phyloP scores from a whole-genome alignment of 2,888 invertebrate genomes.

The Trachelus iudaicus region DNA sequence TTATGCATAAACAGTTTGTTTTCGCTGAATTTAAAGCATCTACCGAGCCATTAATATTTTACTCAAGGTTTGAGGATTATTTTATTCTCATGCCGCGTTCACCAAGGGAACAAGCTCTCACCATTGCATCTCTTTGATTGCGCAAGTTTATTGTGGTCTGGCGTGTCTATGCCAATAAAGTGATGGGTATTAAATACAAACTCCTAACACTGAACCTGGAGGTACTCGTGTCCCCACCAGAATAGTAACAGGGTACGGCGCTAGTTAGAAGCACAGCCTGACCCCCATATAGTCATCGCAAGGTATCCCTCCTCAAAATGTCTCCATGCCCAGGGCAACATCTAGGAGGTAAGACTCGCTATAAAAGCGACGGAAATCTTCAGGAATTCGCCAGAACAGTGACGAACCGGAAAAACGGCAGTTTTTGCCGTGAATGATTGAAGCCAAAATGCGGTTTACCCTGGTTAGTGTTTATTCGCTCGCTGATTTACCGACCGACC shows the following conservation, averaged over 20 bases:
- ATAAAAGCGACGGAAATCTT: slow-evolving; percentile 52
- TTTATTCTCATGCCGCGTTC: slow-evolving; percentile 23
- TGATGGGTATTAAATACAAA: neutral
- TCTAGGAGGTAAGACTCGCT: slow-evolving; percentile 39
- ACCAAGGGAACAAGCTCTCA: slow-evolving; percentile 11
- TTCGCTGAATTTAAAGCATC: too few relatives aligned
- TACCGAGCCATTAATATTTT: slow-evolving; percentile 16
- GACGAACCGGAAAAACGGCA: slow-evolving; percentile 40
- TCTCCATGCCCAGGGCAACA: slow-evolving; percentile 34
- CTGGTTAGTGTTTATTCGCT: slow-evolving; percentile 40
- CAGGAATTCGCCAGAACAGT: slow-evolving; percentile 52
- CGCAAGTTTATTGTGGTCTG: neutral
- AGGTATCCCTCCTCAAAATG: slow-evolving; percentile 40
- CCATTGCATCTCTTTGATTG: slow-evolving; percentile 14
- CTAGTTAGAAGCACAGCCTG: slow-evolving; percentile 11
- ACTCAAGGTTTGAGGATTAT: slow-evolving; percentile 15
- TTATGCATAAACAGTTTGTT: neutral
- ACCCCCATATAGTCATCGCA: slow-evolving; percentile 32
- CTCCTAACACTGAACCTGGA: neutral
- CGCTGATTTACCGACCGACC: neutral
- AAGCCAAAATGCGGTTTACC: slow-evolving; percentile 33
- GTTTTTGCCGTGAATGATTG: slow-evolving; percentile 25
- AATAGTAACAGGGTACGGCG: slow-evolving; percentile 27
- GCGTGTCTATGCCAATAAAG: neutral
- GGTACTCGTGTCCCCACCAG: slow-evolving; percentile 27